A percentile compares a stretch with the other conserved stretches of the same genome.
phyloP scores from a whole-genome alignment of 2,888 invertebrate genomes.

The Hypsopygia costalis region DNA sequence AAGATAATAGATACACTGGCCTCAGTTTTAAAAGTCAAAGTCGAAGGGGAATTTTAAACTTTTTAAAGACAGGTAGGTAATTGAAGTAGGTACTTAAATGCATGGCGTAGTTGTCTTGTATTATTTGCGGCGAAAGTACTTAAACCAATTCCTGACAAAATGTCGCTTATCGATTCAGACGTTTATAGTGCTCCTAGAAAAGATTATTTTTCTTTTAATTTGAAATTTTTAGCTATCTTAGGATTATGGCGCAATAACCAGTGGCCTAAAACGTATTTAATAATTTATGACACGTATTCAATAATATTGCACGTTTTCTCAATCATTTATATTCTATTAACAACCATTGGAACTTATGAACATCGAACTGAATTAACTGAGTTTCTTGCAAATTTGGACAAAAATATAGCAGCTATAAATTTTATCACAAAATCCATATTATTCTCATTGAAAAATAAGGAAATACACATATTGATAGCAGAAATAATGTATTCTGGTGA shows the following conservation, averaged over 20 bases:
- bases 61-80: too few species aligned
- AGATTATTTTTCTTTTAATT: conserved; percentile 32
- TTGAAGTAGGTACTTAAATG: too few species aligned
- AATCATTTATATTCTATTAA: conserved; percentile 31
- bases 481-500: conserved; percentile 54
- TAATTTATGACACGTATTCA: conserved; percentile 46
- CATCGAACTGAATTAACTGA: conserved; percentile 30
- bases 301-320: conserved; percentile 32
- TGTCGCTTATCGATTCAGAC: not conserved
- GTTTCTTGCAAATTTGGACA: conserved; percentile 50
- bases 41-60: not conserved
- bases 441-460: conserved; percentile 38
- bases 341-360: conserved; percentile 44
- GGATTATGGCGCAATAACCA: conserved; percentile 55
- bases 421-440: conserved; percentile 46
- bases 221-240: conserved; percentile 47
- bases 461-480: conserved; percentile 37
- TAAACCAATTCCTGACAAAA: not conserved
- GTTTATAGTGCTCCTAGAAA: conserved; percentile 1
- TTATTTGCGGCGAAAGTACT: too few species aligned
- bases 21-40: not conserved
- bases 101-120: too few species aligned
- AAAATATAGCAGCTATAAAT: conserved; percentile 45
- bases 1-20: not conserved
- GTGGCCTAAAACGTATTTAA: conserved; percentile 23